Conservation (phyloP, 2,888 invertebrate genomes). For the Tiliacea aurago region DNA sequence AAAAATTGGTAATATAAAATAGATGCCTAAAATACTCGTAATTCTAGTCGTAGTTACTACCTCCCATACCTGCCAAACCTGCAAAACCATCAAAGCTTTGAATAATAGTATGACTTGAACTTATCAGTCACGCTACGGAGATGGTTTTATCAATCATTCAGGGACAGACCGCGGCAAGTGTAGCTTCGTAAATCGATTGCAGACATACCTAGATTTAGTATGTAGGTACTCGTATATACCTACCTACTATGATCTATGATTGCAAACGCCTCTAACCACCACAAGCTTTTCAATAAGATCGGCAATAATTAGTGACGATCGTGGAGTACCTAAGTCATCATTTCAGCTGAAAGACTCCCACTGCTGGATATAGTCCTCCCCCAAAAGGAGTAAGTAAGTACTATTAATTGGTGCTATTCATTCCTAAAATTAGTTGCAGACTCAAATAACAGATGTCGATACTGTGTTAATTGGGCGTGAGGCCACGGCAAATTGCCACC, state of each 20-base stretch:
- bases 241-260: not conserved
- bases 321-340: not conserved
- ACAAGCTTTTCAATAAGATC: not conserved
- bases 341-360: too few species aligned
- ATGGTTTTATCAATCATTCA: not conserved
- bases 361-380: too few species aligned
- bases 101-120: not conserved
- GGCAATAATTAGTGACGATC: not conserved
- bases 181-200: not conserved
- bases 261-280: not conserved
- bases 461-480: too few species aligned
- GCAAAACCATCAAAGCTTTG: not conserved
- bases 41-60: not conserved
- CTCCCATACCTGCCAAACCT: not conserved
- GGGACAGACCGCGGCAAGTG: too few species aligned
- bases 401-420: not conserved
- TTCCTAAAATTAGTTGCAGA: not conserved
- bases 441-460: slow-evolving; percentile 9
- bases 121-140: not conserved
- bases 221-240: too few species aligned
- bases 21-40: not conserved
- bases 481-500: too few species aligned
- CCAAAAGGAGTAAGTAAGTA: too few species aligned
- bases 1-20: too few species aligned
- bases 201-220: too few species aligned